Percentiles rank a stretch among this genome's conserved stretches.
These are phyloP conservation scores for Pogonognathellus flavescens DNA, from an alignment of 1,140 invertebrate genomes.

Conservation along the genomic window DNA sequence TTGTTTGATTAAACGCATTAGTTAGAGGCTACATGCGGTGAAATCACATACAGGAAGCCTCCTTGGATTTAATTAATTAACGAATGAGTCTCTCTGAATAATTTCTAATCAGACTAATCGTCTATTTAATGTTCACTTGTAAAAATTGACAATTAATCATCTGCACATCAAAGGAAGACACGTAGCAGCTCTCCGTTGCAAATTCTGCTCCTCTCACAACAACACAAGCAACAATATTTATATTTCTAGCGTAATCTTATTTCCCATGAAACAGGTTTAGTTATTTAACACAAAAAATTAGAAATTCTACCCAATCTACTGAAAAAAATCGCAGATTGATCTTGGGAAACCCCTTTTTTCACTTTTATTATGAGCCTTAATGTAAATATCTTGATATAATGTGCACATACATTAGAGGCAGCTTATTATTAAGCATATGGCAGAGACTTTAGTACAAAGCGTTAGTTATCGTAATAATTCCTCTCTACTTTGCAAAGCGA, in stretches of 20 bases:
- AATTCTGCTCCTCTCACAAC: neutral
- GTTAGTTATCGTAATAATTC: neutral
- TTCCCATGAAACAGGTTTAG: constrained; percentile 38
- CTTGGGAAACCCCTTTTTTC: constrained; percentile 24
- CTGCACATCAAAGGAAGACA: constrained; percentile 27
- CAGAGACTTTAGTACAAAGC: neutral
- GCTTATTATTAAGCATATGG: neutral
- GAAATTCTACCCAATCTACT: neutral
- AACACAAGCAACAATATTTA: neutral
- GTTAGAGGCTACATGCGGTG: neutral
- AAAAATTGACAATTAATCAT: constrained; percentile 39
- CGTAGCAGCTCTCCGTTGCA: constrained; percentile 7
- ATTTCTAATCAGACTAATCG: constrained; percentile 30
- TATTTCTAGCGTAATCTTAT: constrained; percentile 7
- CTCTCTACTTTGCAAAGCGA: neutral
- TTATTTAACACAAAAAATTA: constrained; percentile 1
- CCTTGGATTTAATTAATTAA: constrained; percentile 28
- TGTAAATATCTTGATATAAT: no score
- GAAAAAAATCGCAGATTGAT: neutral
- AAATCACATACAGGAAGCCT: neutral
- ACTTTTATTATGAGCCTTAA: neutral
- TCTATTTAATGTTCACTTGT: constrained; percentile 36
- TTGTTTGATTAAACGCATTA: neutral
- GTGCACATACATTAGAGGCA: no score
- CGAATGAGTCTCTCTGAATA: constrained; percentile 1